Evolutionary conservation across 2,113 vertebrate species (phyloP), one percentile per base, ranked within the genome.

Genomic region (Entomyzon cyanotis): DNA sequence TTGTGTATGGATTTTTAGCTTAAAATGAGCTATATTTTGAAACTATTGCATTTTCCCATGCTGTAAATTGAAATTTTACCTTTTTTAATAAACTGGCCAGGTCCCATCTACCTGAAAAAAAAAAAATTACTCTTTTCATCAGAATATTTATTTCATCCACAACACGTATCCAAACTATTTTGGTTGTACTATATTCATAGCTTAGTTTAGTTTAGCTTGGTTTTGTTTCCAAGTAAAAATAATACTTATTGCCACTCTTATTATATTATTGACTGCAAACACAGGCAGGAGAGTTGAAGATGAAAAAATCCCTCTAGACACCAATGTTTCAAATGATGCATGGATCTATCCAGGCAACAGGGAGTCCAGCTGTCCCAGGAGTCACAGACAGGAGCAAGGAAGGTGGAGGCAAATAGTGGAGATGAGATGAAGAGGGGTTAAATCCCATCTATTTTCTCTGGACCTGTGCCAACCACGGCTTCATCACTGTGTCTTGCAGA

Each of bases 1-100:
- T 39, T 22, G 5, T 10, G 5, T 18, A 46, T 0, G 0, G 15
- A 70, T 50, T 55, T 69, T 62, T 35, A 55, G 1, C 8, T 76
- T 62, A 52, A 77, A 56, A 65, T 14, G 19, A 42, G 1, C 9
- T 39, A 9, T 13, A 11, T 30, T 68, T 60, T 55, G 3, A 16
- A 58, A 20, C 2, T 19, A 7, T 6, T 53, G 15, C 4, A 35
- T 22, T 73, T 58, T 50, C 8, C 15, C 8, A 37, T 9, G 15
- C 1, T 37, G 1, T 13, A 82, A 53, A 42, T 44, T 15, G 3
- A 47, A 37, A 30, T 41, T 21, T 44, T 15, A 1, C 7, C 6
- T 37, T 30, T 77, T 80, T 83, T 4, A 3, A 31, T 59, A 73
- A 75, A 4, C 6, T 18, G 4, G 0, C 5, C 46, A 41, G 7